Evolutionary conservation across 2,113 vertebrate genomes (phyloP).

Genomic region (Thermophis baileyi): DNA sequence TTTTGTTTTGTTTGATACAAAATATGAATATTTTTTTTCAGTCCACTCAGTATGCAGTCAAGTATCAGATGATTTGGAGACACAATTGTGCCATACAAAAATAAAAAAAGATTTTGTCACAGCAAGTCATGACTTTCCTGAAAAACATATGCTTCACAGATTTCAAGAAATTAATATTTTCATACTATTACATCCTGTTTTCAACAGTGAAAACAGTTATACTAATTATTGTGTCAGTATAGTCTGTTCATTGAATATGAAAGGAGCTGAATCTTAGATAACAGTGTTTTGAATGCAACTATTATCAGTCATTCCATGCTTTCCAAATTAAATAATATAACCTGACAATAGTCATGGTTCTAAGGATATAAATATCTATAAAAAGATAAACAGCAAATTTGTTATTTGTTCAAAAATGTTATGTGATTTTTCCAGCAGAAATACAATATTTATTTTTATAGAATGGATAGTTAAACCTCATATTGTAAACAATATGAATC

Average conservation of each 20-base stretch:
- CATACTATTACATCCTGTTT: background rate
- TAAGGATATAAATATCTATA: background rate
- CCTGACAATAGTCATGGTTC: background rate
- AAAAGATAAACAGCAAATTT: background rate
- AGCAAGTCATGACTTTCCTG: background rate
- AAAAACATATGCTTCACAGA: background rate
- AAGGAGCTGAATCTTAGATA: background rate
- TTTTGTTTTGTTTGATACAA: background rate
- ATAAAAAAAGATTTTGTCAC: background rate
- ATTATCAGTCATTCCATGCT: background rate
- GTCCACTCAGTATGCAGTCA: background rate
- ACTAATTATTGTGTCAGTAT: background rate
- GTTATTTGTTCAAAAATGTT: background rate
- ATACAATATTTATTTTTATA: background rate
- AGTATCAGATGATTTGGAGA: background rate
- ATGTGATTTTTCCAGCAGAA: background rate
- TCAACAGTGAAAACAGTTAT: background rate
- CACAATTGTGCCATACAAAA: background rate
- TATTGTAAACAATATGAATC: background rate
- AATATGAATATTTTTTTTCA: background rate
- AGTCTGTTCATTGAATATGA: background rate
- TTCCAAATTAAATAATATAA: background rate
- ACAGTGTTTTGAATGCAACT: background rate
- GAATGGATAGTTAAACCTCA: background rate
- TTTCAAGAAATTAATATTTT: background rate